Percentiles rank a stretch among this genome's conserved stretches.
phyloP scores from a whole-genome alignment of 1,140 invertebrate species.

The Berghia stephanieae region DNA sequence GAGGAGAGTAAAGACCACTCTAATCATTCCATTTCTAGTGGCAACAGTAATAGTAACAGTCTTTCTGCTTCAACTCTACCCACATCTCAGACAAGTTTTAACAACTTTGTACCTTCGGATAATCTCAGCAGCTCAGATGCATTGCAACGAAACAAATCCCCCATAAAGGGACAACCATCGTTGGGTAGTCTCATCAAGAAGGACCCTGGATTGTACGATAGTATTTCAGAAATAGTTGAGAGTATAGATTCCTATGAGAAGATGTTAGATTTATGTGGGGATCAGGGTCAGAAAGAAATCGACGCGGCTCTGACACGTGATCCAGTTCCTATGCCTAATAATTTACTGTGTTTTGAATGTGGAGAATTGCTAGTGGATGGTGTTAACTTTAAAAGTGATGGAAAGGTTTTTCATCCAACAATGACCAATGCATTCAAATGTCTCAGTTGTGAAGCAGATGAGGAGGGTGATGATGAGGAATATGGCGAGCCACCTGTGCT shows the following conservation, averaged over 20 bases:
- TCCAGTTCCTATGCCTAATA: constrained; percentile 10
- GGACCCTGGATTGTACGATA: constrained; percentile 18
- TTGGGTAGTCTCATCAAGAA: constrained; percentile 25
- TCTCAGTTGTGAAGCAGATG: constrained; percentile 19
- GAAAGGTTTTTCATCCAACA: background rate
- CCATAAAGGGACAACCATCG: background rate
- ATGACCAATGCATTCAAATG: constrained; percentile 19
- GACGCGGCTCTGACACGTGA: constrained; percentile 20
- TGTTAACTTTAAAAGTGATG: constrained; percentile 13
- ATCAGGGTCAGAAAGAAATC: constrained; percentile 11
- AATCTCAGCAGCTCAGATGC: no score
- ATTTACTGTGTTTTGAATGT: constrained; percentile 29
- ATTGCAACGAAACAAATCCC: no score
- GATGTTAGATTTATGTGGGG: constrained; percentile 29
- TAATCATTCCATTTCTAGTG: background rate
- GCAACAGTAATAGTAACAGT: background rate
- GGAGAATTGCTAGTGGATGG: constrained; percentile 26
- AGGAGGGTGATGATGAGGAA: constrained; percentile 23
- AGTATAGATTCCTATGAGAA: constrained; percentile 31
- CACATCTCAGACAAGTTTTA: background rate
- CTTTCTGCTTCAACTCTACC: background rate
- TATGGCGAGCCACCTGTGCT: constrained; percentile 25
- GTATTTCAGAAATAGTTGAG: constrained; percentile 28
- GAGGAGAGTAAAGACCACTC: no score
- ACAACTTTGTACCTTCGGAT: background rate